Evolutionary conservation across 2,113 vertebrate species (phyloP).

Genomic region (Gallinago paraguaiae): DNA sequence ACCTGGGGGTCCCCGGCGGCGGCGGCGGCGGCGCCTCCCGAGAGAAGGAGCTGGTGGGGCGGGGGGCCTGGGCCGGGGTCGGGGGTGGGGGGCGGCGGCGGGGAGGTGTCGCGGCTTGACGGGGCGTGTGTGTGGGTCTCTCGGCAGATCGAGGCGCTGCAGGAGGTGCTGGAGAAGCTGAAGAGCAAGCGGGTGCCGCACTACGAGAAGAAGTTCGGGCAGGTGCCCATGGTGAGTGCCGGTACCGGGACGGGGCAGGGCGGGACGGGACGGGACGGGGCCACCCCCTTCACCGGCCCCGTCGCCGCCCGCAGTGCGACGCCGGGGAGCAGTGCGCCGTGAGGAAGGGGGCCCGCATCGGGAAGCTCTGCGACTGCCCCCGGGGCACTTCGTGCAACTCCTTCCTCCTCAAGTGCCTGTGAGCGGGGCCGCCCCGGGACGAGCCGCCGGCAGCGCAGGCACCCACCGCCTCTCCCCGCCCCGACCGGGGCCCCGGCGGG

Average conservation of each 20-base stretch:
- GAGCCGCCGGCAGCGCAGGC: neutral
- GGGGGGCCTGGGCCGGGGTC: neutral
- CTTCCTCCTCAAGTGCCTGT: conserved; percentile 85
- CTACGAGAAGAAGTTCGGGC: conserved; percentile 83
- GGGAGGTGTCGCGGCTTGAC: neutral
- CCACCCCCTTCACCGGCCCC: neutral
- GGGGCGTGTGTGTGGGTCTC: neutral
- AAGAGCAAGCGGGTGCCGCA: conserved; percentile 80
- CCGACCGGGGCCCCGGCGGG: neutral
- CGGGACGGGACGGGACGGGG: neutral
- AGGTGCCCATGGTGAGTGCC: conserved; percentile 80
- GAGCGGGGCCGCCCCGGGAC: neutral
- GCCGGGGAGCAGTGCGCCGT: conserved; percentile 83
- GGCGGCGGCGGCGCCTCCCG: conserved; percentile 70
- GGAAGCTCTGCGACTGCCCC: conserved; percentile 84
- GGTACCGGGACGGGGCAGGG: too few species aligned
- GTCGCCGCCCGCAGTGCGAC: conserved; percentile 73
- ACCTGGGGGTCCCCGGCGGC: conserved; percentile 54
- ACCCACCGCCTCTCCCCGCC: neutral
- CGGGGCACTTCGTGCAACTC: conserved; percentile 82
- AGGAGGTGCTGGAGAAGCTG: conserved; percentile 84
- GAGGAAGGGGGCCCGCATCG: conserved; percentile 82
- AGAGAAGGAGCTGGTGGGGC: conserved; percentile 77
- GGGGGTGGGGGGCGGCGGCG: neutral
- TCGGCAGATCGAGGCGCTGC: conserved; percentile 82